Evolutionary conservation across 2,113 vertebrate species (phyloP), one percentile per base, ranked within the genome.

Genomic region (Cottus gobio): DNA sequence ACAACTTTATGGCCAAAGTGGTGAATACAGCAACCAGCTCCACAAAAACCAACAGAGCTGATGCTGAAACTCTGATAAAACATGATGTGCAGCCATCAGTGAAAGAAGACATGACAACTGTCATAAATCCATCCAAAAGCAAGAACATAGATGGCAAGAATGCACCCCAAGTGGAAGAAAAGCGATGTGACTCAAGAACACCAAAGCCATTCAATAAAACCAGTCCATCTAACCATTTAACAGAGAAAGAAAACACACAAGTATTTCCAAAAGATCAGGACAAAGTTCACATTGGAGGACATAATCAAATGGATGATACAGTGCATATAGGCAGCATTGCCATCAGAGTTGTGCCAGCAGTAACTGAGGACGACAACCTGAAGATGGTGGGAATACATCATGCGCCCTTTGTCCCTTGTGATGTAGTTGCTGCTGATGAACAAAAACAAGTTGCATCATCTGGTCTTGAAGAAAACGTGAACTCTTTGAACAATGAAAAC

Each of bases 291-390:
- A 65, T 20, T 30, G 42, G 3, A 73, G 70, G 85, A 39, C 72
- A 79, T 10, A 77, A 44, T 50, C 73, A 89, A 77, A 61, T 62
- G 31, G 79, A 73, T 0, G 74, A 87, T 26, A 50, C 74, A 63
- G 75, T 92, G 26, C 85, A 93, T 56, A 91, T 89, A 58, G 90
- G 85, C 71, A 73, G 62, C 56, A 92, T 92, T 58, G 86, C 89
- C 57, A 84, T 93, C 71, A 80, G 63, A 83, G 89, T 92, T 63
- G 60, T 92, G 3, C 77, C 84, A 77, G 68, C 61, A 46, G 81
- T 34, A 73, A 65, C 34, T 61, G 70, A 76, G 34, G 80, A 56
- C 1, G 72, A 85, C 15, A 64, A 46, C 4, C 11, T 28, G 5
- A 50, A 54, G 31, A 79, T 39, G 37, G 56, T 13, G 9, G 75